These are phyloP conservation scores for Oeneis ivallda DNA, from an alignment of 2,888 invertebrate genomes.

Conservation along the genomic window DNA sequence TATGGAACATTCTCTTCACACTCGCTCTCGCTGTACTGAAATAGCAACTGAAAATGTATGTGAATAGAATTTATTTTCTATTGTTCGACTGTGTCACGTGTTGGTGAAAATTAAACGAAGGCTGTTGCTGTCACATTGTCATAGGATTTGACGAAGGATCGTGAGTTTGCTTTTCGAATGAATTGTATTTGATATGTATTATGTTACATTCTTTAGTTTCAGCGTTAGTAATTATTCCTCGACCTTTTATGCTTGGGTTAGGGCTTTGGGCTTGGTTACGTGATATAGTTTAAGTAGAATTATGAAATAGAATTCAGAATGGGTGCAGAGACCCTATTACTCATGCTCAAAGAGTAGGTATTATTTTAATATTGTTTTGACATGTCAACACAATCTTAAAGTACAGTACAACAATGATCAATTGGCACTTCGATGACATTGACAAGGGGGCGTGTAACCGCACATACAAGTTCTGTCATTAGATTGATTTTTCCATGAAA, in stretches of 20 bases:
- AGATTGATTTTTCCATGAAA: too few relatives aligned
- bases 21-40: neutral
- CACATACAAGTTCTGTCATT: too few relatives aligned
- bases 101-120: conserved; percentile 13
- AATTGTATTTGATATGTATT: conserved; percentile 5
- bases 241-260: neutral
- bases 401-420: too few relatives aligned
- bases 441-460: too few relatives aligned
- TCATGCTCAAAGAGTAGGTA: too few relatives aligned
- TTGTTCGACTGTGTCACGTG: neutral
- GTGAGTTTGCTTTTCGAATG: conserved; percentile 4
- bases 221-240: neutral
- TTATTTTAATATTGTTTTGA: too few relatives aligned
- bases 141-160: conserved; percentile 15
- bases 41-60: neutral
- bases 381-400: too few relatives aligned
- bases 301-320: too few relatives aligned
- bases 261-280: neutral
- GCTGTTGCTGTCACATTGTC: conserved; percentile 21
- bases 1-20: neutral
- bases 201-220: neutral
- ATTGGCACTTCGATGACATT: too few relatives aligned
- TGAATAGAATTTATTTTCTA: neutral
- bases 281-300: neutral
- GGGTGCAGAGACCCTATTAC: too few relatives aligned